Evolutionary conservation across 2,888 invertebrate genomes (phyloP).

Genomic region (Callyntrura guangdongensis): DNA sequence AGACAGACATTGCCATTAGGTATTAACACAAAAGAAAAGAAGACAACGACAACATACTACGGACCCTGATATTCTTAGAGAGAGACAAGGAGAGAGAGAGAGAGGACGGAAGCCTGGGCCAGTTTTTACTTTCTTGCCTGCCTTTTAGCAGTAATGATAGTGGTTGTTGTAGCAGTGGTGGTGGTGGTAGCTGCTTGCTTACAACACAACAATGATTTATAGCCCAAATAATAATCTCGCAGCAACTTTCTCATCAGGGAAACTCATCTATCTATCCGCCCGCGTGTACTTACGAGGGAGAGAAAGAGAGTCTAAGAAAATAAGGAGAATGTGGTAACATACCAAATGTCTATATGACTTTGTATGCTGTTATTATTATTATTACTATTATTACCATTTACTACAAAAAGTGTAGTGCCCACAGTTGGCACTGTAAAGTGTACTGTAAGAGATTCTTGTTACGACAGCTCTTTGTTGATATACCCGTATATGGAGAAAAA

Average conservation of each 20-base stretch:
- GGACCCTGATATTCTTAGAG: conserved; percentile 25
- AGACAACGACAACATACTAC: conserved; percentile 63
- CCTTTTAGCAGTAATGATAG: background rate
- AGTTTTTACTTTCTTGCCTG: conserved; percentile 11
- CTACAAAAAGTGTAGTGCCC: background rate
- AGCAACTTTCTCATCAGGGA: conserved; percentile 80
- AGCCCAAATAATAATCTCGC: conserved; percentile 81
- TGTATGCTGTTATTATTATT: conserved; percentile 35
- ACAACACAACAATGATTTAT: conserved; percentile 80
- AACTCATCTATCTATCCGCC: conserved; percentile 77
- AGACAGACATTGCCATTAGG: conserved; percentile 70
- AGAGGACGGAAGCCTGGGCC: background rate
- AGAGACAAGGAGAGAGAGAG: conserved; percentile 11
- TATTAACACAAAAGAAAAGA: conserved; percentile 65
- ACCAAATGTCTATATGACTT: conserved; percentile 46
- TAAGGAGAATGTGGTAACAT: background rate
- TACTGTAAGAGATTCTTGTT: background rate
- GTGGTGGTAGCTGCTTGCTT: conserved; percentile 43
- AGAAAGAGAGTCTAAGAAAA: background rate
- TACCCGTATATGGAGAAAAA: background rate
- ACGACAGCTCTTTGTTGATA: background rate
- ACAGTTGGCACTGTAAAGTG: background rate
- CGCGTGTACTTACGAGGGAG: conserved; percentile 19
- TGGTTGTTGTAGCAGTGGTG: conserved; percentile 2
- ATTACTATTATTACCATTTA: no score